Evolutionary conservation across 2,113 vertebrate species (phyloP), one percentile per base, ranked within the genome.

Genomic region (Ornithorhynchus anatinus): DNA sequence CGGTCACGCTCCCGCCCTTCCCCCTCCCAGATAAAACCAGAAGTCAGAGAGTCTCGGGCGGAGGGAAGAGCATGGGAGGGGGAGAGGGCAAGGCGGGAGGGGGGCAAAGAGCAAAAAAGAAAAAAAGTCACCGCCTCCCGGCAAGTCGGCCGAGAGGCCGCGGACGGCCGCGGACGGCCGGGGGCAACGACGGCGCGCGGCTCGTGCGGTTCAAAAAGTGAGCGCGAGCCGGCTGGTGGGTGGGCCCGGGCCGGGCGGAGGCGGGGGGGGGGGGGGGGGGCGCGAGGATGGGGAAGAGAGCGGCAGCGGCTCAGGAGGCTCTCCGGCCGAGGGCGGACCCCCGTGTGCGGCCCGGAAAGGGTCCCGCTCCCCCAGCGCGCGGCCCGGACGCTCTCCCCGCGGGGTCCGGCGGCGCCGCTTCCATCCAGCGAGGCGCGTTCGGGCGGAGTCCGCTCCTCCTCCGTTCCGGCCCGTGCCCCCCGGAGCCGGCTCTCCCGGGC

Each of bases 11-110:
- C 53, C 53, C 67, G 75, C 83, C 86, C 78, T 87, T 85, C 83
- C 83, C 85, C 83, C 83, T 84, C 83, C 86, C 78, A 72, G 75
- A 75, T 9, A 63, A 77, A 81, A 61, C 56, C 37, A 65, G 72
- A 68, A 53, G 63, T 80, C 78, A 83, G 67, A 72, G 77, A 70
- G 60, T 77, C 59, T 60, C 67, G 57, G 64, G 79, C 29, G 40
- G 72, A 66, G 37, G 33, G 62, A 73, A 73, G 54, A 57, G 65
- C 48, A 72, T 51, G 77, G 75, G 75, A 79, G 80, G 82, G 86
- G 81, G 73, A 77, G 79, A 82, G 79, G 79, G 33, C 72, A 80
- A n/a, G 69, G 61, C 57, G 63, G 53, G 71, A 1, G 23, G 72
- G 20, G 59, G 33, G 32, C 4, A 54, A 61, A 45, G 25, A 15